These are phyloP conservation scores for Stenurella melanura DNA, from an alignment of 2,888 invertebrate genomes.

Conservation along the genomic window DNA sequence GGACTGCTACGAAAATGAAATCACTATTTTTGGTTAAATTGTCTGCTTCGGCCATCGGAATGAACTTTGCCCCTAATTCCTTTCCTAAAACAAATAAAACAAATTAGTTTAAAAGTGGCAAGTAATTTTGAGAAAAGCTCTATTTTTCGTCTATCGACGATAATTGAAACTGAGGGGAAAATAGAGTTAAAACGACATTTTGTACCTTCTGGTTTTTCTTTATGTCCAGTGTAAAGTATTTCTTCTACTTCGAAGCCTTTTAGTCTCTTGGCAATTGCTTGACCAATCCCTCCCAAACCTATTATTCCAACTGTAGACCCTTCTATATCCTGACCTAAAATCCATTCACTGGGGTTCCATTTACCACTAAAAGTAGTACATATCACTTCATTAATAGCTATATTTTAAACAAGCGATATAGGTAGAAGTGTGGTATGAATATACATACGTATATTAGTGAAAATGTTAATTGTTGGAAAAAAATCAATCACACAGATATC, in stretches of 20 bases:
- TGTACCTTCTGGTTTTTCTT: conserved; percentile 78
- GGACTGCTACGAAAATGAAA: conserved; percentile 82
- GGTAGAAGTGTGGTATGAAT: too few species aligned
- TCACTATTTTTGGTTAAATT: conserved; percentile 83
- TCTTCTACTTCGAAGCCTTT: conserved; percentile 82
- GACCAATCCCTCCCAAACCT: conserved; percentile 87
- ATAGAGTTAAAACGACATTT: not conserved
- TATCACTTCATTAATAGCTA: not conserved
- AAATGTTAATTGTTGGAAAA: not conserved
- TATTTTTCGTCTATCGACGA: too few species aligned
- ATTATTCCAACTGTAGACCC: conserved; percentile 88
- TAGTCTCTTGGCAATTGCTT: conserved; percentile 83
- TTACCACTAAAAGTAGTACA: conserved; percentile 23
- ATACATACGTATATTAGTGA: too few species aligned
- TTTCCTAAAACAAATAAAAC: conserved; percentile 68
- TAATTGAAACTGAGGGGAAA: too few species aligned
- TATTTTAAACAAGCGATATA: too few species aligned
- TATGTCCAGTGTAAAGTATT: conserved; percentile 86
- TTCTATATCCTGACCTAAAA: conserved; percentile 85
- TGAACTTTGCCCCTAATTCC: conserved; percentile 78
- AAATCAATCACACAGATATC: not conserved
- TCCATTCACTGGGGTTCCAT: conserved; percentile 77
- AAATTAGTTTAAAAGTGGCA: not conserved
- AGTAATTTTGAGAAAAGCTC: not conserved
- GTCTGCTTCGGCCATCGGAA: conserved; percentile 75